Evolutionary conservation across 2,113 vertebrate genomes (phyloP), one percentile per base, ranked within the genome.

Genomic region (Sialia sialis): DNA sequence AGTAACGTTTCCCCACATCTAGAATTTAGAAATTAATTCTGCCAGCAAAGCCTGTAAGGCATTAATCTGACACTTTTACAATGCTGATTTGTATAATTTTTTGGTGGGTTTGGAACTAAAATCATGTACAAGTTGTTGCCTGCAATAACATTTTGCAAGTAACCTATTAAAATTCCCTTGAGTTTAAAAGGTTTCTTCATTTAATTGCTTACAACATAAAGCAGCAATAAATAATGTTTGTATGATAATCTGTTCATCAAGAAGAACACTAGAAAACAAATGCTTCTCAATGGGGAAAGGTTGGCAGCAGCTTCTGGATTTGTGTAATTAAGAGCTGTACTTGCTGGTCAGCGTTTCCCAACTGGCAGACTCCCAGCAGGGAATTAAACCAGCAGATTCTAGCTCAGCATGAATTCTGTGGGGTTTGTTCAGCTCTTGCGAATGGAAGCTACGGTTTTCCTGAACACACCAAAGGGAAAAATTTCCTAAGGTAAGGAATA

Each of bases 21-120:
- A 98, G 98, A 98, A 98, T 99, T 98, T 99, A 98, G 98, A 99
- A 98, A 98, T 98, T 98, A 98, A 98, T 98, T 99, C 98, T 99
- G 98, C 98, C 98, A 99, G 98, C 98, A 98, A 98, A 98, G 98
- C 99, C 99, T 99, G 96, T 98, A 98, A 98, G 99, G 98, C 99
- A 98, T 97, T 98, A 98, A 98, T 98, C 98, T 98, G 98, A 99
- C 99, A 99, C 99, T 99, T 99, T 99, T 99, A 99, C 98, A 98
- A 98, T 98, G 98, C 98, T 99, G 98, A 98, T 99, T 99, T 99
- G 99, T 99, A 99, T 98, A 97, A 99, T 98, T 98, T 97, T 97
- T 99, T 99, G 98, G 99, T 99, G 98, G 96, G 98, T 98, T 98
- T 98, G 98, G 94, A 97, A 98, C 96, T 96, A 98, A 97, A 98